A percentile compares a stretch with the other conserved stretches of the same genome.
Conservation (phyloP, 2,113 vertebrate genomes). For the Dipodomys ordii region DNA sequence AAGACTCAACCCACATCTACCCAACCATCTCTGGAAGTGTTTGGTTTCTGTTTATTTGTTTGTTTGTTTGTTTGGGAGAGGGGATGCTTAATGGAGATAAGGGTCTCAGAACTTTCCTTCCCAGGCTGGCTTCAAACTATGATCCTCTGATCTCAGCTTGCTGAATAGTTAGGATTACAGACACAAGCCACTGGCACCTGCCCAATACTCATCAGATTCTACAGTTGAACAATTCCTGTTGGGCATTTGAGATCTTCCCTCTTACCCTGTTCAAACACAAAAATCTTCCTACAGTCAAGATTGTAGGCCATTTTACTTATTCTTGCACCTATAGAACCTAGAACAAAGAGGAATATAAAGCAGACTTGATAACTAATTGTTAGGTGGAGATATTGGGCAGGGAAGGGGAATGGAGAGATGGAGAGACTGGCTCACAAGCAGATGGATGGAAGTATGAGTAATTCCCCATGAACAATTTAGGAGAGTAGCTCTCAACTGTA, state of each 20-base stretch:
- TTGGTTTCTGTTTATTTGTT: no score
- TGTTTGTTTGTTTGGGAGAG: no score
- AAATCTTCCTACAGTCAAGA: neutral
- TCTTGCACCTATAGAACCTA: neutral
- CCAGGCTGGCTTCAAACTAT: no score
- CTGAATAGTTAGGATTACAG: no score
- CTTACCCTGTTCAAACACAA: neutral
- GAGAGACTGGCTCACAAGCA: neutral
- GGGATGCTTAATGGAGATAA: no score
- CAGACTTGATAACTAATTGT: neutral
- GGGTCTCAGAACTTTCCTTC: no score
- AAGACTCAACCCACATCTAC: neutral
- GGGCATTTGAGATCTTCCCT: neutral
- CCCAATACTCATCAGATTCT: no score
- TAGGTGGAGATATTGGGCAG: neutral
- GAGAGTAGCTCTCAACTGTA: neutral
- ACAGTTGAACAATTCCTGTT: neutral
- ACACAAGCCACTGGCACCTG: no score
- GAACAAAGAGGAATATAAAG: neutral
- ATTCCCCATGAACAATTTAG: neutral
- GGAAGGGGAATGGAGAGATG: neutral
- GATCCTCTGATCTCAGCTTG: no score
- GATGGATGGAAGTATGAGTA: neutral
- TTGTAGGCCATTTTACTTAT: neutral
- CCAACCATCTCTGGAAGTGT: neutral